phyloP scores from a whole-genome alignment of 2,113 vertebrate species.

The Psilopogon haemacephalus region DNA sequence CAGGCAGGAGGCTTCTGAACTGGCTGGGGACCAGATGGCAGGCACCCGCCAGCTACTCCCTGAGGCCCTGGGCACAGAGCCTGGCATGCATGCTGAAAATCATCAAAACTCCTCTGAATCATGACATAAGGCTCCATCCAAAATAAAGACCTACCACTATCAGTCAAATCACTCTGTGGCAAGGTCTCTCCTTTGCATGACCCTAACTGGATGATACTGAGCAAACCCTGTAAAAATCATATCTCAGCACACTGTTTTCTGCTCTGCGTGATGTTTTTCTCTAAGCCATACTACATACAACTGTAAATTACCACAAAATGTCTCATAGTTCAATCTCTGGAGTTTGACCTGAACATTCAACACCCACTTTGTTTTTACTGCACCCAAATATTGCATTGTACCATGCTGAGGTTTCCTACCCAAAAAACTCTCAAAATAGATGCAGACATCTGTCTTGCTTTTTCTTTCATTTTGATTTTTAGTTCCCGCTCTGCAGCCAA shows the following conservation, averaged over 20 bases:
- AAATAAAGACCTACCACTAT: neutral
- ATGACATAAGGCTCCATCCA: accelerated
- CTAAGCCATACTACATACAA: neutral
- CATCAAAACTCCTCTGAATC: neutral
- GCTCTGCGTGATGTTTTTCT: neutral
- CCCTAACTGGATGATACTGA: neutral
- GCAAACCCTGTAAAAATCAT: neutral
- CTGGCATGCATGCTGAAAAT: accelerated
- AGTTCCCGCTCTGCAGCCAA: neutral
- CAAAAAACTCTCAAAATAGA: neutral
- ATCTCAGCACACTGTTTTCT: neutral
- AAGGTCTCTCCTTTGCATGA: neutral
- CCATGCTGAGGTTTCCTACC: neutral
- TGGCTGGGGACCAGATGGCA: neutral
- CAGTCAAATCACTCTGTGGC: neutral
- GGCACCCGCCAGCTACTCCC: neutral
- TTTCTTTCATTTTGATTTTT: neutral
- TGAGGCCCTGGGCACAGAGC: neutral
- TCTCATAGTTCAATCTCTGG: neutral
- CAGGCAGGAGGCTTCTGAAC: neutral
- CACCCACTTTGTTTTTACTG: neutral
- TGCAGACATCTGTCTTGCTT: neutral
- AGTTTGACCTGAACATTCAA: neutral
- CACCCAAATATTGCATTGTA: neutral
- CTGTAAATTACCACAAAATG: neutral